phyloP scores from a whole-genome alignment of 2,888 invertebrate species.

The Zelleria hepariella region DNA sequence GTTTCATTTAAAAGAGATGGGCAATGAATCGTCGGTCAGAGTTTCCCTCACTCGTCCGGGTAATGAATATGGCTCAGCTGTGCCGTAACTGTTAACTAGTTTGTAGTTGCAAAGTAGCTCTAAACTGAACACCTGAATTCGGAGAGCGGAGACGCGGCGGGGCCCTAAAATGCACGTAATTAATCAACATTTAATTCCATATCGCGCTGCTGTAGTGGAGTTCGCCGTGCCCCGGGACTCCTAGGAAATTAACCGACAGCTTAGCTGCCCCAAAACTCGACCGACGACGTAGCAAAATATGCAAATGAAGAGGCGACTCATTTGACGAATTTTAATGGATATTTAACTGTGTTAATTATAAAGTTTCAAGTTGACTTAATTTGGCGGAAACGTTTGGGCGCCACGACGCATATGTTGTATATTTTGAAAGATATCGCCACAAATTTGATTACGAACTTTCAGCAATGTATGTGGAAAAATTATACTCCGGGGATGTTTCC shows the following conservation, averaged over 20 bases:
- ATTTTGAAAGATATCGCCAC: constrained; percentile 30
- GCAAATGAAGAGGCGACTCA: constrained; percentile 60
- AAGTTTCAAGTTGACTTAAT: constrained; percentile 29
- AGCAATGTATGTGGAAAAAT: constrained; percentile 9
- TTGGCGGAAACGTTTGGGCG: constrained; percentile 17
- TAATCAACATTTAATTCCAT: constrained; percentile 68
- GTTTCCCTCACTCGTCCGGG: constrained; percentile 11
- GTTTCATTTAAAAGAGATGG: not conserved
- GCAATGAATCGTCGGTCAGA: not conserved
- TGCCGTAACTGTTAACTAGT: constrained; percentile 46
- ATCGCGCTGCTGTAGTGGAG: constrained; percentile 34
- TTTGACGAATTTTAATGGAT: constrained; percentile 65
- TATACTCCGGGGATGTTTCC: not conserved
- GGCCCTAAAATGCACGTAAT: constrained; percentile 51
- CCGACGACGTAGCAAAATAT: constrained; percentile 52
- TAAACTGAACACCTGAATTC: constrained; percentile 52
- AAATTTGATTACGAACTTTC: constrained; percentile 8
- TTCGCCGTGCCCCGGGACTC: constrained; percentile 50
- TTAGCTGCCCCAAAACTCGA: constrained; percentile 43
- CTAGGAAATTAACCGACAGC: constrained; percentile 50
- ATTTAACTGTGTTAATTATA: constrained; percentile 62
- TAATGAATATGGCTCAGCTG: constrained; percentile 34
- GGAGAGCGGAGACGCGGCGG: constrained; percentile 23
- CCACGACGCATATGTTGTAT: constrained; percentile 22
- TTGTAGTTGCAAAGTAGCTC: constrained; percentile 52